Evolutionary conservation across 92 coral and sea anemone genomes (phyloP), one percentile per base, ranked within the genome.

Genomic region (Micromussa lordhowensis): DNA sequence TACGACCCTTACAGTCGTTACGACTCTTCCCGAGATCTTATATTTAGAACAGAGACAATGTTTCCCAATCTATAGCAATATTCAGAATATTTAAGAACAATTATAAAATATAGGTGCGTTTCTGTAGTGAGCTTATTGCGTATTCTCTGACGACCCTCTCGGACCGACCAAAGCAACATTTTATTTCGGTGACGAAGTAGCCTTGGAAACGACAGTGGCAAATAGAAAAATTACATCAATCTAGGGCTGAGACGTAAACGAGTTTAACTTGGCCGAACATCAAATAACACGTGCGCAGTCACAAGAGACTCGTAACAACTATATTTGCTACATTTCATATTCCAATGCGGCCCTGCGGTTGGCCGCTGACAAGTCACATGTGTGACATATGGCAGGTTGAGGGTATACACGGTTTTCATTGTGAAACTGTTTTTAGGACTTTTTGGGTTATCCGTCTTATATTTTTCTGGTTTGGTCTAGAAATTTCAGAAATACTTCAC

Each of bases 321-420:
- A 58, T 85, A 61, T 74, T 58, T 28, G 71, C 38, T 38, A 58
- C 88, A 61, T 70, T 26, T 55, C 32, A 34, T 44, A 44, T 84
- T 55, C 12, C 32, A 76, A 28, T 17, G 70, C 44, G 75, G 58
- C 80, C 53, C 36, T 86, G 83, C 57, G 83, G 83, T 86, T 48
- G 83, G 89, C 40, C 63, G 44, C 82, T 77, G 89, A 49, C 82
- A 78, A 68, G 83, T 86, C 89, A 86, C 89, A 77, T 86, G 89
- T 22, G 44, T 40, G 83, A 64, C 89, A 86, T 64, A 66, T 86
- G 89, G 89, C 28, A n/a, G 2, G 29, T 34, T 48, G 30, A 70
- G 21, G 3, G 18, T 48, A 29, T 28, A 24, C 3, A n/a, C 15
- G 7, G 26, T 68, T 68, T 68, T 28, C 28, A 24, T 68, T 36